Percentiles rank a stretch among this genome's conserved stretches.
Conservation (phyloP, 2,888 invertebrate genomes). For the Calameuta pallipes region DNA sequence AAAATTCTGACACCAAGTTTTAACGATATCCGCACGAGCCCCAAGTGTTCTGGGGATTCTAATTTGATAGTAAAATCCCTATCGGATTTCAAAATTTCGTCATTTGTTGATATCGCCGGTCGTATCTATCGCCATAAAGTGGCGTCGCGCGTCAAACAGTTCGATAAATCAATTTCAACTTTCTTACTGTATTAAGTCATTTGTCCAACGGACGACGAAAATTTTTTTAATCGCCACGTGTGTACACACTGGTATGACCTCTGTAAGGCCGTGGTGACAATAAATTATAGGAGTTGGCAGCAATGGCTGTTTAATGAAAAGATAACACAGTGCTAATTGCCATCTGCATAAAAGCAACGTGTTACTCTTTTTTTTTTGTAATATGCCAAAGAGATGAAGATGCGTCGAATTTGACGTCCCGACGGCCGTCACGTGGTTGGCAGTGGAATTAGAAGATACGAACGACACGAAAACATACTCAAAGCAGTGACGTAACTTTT, state of each 20-base stretch:
- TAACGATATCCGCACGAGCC: not conserved
- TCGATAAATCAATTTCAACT: not conserved
- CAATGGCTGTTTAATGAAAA: slow-evolving; percentile 2
- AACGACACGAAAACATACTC: not conserved
- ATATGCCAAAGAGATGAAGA: not conserved
- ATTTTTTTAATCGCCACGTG: not conserved
- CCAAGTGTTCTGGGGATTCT: not conserved
- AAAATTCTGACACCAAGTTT: not conserved
- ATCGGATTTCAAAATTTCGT: not conserved
- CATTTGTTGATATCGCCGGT: not conserved
- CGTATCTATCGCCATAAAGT: not conserved
- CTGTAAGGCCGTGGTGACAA: not conserved
- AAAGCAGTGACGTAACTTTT: too few species aligned
- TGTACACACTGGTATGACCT: not conserved
- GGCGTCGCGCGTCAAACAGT: not conserved
- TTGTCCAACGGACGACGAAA: not conserved
- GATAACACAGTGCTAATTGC: slow-evolving; percentile 7
- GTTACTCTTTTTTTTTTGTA: not conserved
- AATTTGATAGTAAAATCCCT: not conserved
- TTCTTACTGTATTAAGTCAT: not conserved
- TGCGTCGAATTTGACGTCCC: not conserved
- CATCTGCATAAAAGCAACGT: not conserved
- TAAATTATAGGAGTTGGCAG: not conserved
- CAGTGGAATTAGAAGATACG: not conserved
- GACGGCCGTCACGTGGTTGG: not conserved